These are phyloP conservation scores for Drosophila navojoa DNA, from an alignment of 1,140 invertebrate genomes.

Conservation along the genomic window DNA sequence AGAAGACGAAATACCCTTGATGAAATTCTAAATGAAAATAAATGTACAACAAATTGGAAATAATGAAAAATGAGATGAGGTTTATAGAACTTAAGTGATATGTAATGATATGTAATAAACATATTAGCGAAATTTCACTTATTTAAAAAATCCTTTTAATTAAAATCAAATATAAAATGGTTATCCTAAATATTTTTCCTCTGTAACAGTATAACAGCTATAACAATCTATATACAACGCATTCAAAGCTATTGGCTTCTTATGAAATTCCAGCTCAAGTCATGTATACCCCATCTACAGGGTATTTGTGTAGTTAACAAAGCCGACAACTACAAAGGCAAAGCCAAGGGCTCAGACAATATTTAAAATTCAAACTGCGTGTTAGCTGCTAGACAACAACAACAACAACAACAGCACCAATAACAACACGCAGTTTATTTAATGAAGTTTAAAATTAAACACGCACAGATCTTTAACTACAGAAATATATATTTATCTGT, in stretches of 20 bases:
- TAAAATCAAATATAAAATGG: too few species aligned
- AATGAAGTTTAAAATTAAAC: constrained; percentile 31
- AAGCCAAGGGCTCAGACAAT: constrained; percentile 17
- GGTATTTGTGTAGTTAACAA: neutral
- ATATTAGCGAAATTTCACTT: too few species aligned
- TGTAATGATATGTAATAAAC: too few species aligned
- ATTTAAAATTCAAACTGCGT: constrained; percentile 63
- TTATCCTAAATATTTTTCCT: too few species aligned
- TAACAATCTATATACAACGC: too few species aligned
- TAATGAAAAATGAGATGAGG: too few species aligned
- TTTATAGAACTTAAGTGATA: too few species aligned
- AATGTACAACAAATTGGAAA: too few species aligned
- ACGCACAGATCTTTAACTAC: constrained; percentile 13
- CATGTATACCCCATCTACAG: neutral
- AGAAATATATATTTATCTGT: neutral
- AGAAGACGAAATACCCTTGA: constrained; percentile 9
- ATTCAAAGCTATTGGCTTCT: too few species aligned
- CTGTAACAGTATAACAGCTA: too few species aligned
- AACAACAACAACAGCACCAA: constrained; percentile 15
- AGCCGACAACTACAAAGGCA: constrained; percentile 43
- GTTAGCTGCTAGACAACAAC: constrained; percentile 22
- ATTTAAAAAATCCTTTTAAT: too few species aligned
- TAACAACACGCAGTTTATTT: constrained; percentile 24
- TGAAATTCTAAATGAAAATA: too few species aligned
- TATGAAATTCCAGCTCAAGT: neutral